phyloP scores from a whole-genome alignment of 2,888 invertebrate genomes.

The Laspeyria flexula region DNA sequence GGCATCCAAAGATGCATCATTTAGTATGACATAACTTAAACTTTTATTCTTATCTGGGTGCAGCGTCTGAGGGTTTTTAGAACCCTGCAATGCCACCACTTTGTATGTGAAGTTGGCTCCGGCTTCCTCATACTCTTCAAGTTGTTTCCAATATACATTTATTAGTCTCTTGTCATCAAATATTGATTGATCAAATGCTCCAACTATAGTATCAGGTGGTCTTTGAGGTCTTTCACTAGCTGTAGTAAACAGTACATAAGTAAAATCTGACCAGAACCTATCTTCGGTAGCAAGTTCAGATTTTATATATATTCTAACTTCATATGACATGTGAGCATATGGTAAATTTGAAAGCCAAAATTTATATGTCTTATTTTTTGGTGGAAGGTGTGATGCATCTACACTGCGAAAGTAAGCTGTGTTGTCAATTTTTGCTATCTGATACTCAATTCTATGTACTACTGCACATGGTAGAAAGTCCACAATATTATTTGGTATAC shows the following conservation, averaged over 20 bases:
- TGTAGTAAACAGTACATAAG: slow-evolving; percentile 87
- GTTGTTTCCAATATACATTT: slow-evolving; percentile 92
- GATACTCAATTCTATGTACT: slow-evolving; percentile 77
- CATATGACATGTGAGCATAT: slow-evolving; percentile 89
- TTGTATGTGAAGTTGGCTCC: slow-evolving; percentile 91
- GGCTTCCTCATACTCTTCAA: slow-evolving; percentile 89
- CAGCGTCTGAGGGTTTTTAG: slow-evolving; percentile 61
- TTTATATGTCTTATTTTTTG: slow-evolving; percentile 68
- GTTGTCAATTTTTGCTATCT: slow-evolving; percentile 79
- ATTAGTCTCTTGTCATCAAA: slow-evolving; percentile 85
- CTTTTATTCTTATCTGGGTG: slow-evolving; percentile 83
- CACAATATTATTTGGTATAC: slow-evolving; percentile 65
- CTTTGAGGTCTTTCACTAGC: slow-evolving; percentile 85
- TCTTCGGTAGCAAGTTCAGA: slow-evolving; percentile 81
- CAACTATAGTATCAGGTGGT: slow-evolving; percentile 90
- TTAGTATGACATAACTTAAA: slow-evolving; percentile 87
- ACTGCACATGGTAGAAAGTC: slow-evolving; percentile 67
- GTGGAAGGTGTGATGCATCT: slow-evolving; percentile 60
- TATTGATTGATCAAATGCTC: slow-evolving; percentile 89
- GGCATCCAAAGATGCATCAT: slow-evolving; percentile 74
- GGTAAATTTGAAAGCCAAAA: slow-evolving; percentile 84
- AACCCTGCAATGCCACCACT: slow-evolving; percentile 73
- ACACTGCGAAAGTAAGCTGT: slow-evolving; percentile 74
- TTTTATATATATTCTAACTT: slow-evolving; percentile 89
- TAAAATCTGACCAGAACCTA: slow-evolving; percentile 90